Evolutionary conservation across 2,888 invertebrate genomes (phyloP), one percentile per base, ranked within the genome.

Genomic region (Agriopis aurantiaria): DNA sequence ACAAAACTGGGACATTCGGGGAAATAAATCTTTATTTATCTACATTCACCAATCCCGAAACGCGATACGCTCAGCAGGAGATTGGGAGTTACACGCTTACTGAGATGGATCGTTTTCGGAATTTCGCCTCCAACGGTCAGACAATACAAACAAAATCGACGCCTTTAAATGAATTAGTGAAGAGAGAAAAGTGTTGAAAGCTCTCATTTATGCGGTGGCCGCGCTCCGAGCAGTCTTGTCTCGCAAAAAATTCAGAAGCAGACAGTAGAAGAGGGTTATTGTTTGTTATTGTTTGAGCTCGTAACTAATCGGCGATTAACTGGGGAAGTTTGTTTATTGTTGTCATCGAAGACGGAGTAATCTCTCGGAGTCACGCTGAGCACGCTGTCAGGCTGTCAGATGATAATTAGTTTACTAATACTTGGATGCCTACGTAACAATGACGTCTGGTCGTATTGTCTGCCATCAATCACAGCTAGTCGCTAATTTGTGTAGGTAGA

Each of bases 21-120:
- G 85, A 87, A 89, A 91, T 89, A 87, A 89, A 91, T 89, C 86
- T 87, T 85, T 83, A 88, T 90, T 90, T 91, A 87, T 88, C 84
- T 72, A 83, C 84, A 88, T 88, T 91, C 88, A 89, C 89, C 88
- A 88, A 91, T 89, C 86, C 81, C 78, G 73, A 69, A 65, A 73
- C 77, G 68, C 76, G 79, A 73, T 73, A 77, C 73, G 79, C 82
- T 77, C 86, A 66, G 80, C 85, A 78, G 86, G 88, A 80, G 82
- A 83, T 80, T 76, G 80, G 76, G 75, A 82, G 80, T 81, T 82
- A 84, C 80, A 85, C 85, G 82, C 83, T 86, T 68, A 73, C 76
- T 68, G 75, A 83, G 82, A 86, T 79, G 74, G 78, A 82, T 81
- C 78, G 76, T 77, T 82, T 61, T 75, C 74, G 59, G 75, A 73